Base-by-base conservation (phyloP, 30 jellyfish, hydroid and myxozoan species). In the Hydractinia symbiolongicarpus region DNA sequence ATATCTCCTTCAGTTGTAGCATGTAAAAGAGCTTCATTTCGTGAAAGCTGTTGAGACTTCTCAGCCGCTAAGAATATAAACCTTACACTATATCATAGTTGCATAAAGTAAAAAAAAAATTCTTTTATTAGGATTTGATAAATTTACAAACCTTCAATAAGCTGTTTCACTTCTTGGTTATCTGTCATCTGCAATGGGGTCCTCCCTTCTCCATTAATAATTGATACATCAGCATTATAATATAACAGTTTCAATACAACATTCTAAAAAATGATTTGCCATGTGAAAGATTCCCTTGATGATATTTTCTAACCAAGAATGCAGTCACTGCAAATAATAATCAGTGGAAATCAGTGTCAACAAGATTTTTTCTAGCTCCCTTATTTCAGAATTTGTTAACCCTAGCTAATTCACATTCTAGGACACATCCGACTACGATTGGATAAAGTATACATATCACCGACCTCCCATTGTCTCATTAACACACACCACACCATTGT, bases 121-220 rank as follows among this genome's bases (percentile, higher is more conserved):
- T 60, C n/a, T 13, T 16, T 13, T 13, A 51, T 20, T 73, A 51
- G 21, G 52, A 21, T 1, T 73, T 3, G 69, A 58, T 30, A 30
- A 30, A 8, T 19, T 19, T 19, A 66, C 8, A 5, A 15, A 90
- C 99, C 99, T 83, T 74, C 81, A 4, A 93, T 87, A 9, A 93
- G 87, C 55, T 69, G 61, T 66, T 79, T 88, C 15, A 93, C 99
- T 50, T 93, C 99, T 52, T 84, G 96, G 69, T 85, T 73, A 68
- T 93, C 95, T 11, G 96, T 92, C 99, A 93, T 93, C 83, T 87
- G 96, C 79, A 93, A 82, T 8, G 99, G 96, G 44, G 99, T 93
- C 57, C 96, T 76, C 57, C 99, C 99, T 84, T 93, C 99, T 16
- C 99, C 99, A 84, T 93, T 93, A 19, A 93, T 93, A 17, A 88